Conservation (phyloP, 2,888 invertebrate genomes). For the Rotaria macrura region DNA sequence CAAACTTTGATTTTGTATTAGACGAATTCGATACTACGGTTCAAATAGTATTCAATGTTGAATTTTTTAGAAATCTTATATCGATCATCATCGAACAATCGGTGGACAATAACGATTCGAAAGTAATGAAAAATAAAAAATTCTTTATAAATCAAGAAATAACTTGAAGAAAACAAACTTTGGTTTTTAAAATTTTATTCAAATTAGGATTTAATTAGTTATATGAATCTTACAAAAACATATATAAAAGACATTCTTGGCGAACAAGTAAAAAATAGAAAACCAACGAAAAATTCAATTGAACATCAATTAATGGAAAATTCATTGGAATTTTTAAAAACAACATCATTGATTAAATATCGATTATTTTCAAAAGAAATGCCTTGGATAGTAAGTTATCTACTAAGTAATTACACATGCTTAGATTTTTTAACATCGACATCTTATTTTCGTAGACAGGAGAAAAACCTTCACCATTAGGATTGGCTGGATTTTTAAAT, state of each 20-base stretch:
- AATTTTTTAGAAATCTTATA: neutral
- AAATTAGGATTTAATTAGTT: neutral
- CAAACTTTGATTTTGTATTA: neutral
- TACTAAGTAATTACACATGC: no score
- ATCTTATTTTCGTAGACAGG: neutral
- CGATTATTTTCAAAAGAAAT: conserved; percentile 6
- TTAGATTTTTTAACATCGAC: no score
- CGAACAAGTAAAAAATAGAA: neutral
- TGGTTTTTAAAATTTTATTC: neutral
- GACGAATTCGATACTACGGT: neutral
- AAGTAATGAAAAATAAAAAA: no score
- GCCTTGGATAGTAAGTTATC: neutral
- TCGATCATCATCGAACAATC: neutral
- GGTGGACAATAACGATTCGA: neutral
- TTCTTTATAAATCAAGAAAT: no score
- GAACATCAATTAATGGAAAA: neutral
- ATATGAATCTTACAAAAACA: neutral
- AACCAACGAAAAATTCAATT: neutral
- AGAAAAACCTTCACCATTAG: neutral
- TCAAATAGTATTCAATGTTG: conserved; percentile 5
- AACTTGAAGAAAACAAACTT: no score
- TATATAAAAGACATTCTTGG: neutral
- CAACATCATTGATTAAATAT: neutral
- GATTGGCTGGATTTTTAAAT: neutral
- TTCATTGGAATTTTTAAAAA: neutral